phyloP scores from a whole-genome alignment of 2,113 vertebrate genomes.

The Heliornis fulica region DNA sequence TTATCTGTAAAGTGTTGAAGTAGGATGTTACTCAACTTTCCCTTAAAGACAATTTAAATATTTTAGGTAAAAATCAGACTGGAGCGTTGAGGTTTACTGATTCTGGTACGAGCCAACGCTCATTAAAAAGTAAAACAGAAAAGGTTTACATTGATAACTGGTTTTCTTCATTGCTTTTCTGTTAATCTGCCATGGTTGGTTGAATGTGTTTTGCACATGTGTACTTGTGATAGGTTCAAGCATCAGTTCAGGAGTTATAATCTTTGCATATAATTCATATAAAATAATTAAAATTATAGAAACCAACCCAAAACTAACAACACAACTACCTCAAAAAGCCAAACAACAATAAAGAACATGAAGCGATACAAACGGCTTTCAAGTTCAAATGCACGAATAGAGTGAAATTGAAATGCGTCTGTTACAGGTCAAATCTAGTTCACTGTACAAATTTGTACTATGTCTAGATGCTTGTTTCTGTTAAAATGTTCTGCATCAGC shows the following conservation, averaged over 20 bases:
- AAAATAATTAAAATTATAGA: too few species aligned
- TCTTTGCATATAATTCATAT: neutral
- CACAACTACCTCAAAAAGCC: neutral
- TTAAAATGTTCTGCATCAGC: neutral
- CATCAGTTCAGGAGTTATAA: neutral
- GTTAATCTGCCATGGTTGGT: neutral
- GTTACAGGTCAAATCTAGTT: neutral
- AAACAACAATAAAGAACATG: neutral
- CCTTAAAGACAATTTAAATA: neutral
- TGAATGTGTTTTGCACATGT: neutral
- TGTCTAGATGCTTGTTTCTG: neutral
- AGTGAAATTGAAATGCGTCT: neutral
- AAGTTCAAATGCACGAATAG: neutral
- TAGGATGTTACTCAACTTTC: neutral
- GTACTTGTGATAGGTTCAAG: neutral
- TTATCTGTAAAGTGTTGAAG: neutral
- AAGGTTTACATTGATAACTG: neutral
- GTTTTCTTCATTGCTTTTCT: neutral
- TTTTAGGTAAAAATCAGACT: neutral
- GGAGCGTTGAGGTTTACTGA: neutral
- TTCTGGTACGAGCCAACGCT: neutral
- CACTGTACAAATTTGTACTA: neutral
- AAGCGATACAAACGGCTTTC: neutral
- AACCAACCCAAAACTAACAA: neutral
- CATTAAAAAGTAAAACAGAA: neutral